A percentile compares a stretch with the other conserved stretches of the same genome.
These are phyloP conservation scores for Sepiola atlantica DNA, from an alignment of 2,888 invertebrate species.

Conservation along the genomic window DNA sequence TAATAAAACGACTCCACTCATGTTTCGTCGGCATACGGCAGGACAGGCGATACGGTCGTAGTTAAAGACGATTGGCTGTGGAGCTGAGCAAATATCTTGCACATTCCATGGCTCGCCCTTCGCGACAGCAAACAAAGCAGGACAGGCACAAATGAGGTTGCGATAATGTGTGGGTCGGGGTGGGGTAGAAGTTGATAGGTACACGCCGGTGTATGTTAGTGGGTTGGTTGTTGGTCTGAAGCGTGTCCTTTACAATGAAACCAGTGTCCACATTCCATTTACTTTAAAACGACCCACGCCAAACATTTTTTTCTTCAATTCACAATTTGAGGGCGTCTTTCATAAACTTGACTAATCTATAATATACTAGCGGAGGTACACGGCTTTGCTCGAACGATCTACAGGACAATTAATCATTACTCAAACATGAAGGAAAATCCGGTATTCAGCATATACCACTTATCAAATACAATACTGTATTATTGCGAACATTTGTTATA, in stretches of 20 bases:
- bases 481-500: too few species aligned
- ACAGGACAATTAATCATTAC: too few species aligned
- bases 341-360: not conserved
- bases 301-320: not conserved
- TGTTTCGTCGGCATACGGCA: not conserved
- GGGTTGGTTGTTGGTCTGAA: not conserved
- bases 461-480: too few species aligned
- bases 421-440: too few species aligned
- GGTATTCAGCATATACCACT: too few species aligned
- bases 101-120: not conserved
- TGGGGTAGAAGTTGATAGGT: not conserved
- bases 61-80: not conserved
- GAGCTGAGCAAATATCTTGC: not conserved
- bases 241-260: constrained; percentile 21
- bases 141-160: not conserved
- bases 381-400: too few species aligned
- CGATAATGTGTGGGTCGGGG: not conserved
- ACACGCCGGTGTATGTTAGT: too few species aligned
- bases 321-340: not conserved
- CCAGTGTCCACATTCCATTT: constrained; percentile 32
- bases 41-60: constrained; percentile 19
- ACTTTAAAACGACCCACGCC: not conserved
- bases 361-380: too few species aligned
- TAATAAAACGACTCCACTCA: not conserved
- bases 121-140: not conserved